Evolutionary conservation across 2,888 invertebrate genomes (phyloP).

Genomic region (Lissonota sp.): DNA sequence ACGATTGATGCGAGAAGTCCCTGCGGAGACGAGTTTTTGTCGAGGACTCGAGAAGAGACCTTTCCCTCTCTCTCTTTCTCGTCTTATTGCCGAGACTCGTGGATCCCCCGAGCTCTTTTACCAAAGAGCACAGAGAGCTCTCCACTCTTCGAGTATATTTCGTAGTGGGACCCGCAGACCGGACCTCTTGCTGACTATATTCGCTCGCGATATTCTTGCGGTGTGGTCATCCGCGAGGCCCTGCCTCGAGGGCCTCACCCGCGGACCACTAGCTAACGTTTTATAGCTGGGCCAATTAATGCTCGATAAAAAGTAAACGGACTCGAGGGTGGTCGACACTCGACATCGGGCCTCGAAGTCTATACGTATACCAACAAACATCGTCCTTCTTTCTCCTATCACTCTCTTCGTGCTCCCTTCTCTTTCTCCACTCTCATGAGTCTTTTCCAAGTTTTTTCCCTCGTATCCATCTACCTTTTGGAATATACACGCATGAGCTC

Average conservation of each 20-base stretch:
- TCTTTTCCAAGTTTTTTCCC: slow-evolving; percentile 45
- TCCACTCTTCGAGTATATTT: slow-evolving; percentile 75
- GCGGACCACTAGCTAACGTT: slow-evolving; percentile 73
- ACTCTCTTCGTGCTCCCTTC: neutral
- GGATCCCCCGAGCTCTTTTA: slow-evolving; percentile 14
- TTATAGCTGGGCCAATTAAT: slow-evolving; percentile 82
- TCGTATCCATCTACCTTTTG: slow-evolving; percentile 51
- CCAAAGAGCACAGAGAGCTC: neutral
- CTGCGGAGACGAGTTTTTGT: slow-evolving; percentile 82
- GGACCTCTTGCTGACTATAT: slow-evolving; percentile 30
- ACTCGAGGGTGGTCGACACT: slow-evolving; percentile 82
- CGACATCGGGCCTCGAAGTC: slow-evolving; percentile 59
- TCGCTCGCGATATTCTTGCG: slow-evolving; percentile 69
- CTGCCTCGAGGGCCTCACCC: slow-evolving; percentile 58
- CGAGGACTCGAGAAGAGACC: slow-evolving; percentile 45
- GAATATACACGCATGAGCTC: slow-evolving; percentile 14
- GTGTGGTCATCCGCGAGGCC: slow-evolving; percentile 71
- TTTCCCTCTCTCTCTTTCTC: slow-evolving; percentile 25
- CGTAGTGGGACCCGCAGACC: slow-evolving; percentile 65
- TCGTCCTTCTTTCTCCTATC: slow-evolving; percentile 22
- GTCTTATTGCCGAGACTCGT: slow-evolving; percentile 57
- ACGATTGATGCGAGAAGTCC: slow-evolving; percentile 71
- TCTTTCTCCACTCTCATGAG: slow-evolving; percentile 12
- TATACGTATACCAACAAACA: slow-evolving; percentile 50
- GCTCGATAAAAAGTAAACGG: slow-evolving; percentile 76